A percentile compares a stretch with the other conserved stretches of the same genome.
phyloP scores from a whole-genome alignment of 2,113 vertebrate species.

The Ictalurus furcatus region DNA sequence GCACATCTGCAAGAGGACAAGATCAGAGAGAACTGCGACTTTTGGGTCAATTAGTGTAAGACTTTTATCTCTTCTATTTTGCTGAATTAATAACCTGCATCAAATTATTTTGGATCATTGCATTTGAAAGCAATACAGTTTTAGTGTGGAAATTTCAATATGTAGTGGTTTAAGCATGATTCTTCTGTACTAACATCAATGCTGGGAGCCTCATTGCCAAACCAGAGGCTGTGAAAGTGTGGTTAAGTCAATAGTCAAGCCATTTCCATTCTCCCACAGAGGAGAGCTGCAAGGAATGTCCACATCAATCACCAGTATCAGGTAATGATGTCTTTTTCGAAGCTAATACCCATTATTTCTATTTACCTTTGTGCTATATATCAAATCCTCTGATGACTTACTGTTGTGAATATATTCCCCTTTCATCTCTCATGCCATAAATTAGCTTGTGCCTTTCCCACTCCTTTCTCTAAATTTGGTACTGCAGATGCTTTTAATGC shows the following conservation, averaged over 20 bases:
- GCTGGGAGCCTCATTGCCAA: background rate
- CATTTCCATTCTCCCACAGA: slow-evolving; percentile 69
- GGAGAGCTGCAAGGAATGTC: slow-evolving; percentile 91
- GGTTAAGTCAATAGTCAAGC: slow-evolving; percentile 40
- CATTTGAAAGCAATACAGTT: background rate
- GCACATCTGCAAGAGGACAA: slow-evolving; percentile 84
- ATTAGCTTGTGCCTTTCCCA: slow-evolving; percentile 15
- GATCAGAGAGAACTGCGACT: slow-evolving; percentile 80
- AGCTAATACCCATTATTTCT: slow-evolving; percentile 24
- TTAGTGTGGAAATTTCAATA: background rate
- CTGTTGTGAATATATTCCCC: background rate
- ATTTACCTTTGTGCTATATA: slow-evolving; percentile 7
- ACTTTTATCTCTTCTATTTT: background rate
- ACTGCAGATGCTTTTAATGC: slow-evolving; percentile 1
- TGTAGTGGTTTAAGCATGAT: background rate
- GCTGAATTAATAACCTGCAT: background rate
- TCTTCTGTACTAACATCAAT: background rate
- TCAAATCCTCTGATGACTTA: slow-evolving; percentile 7
- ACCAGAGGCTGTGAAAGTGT: slow-evolving; percentile 27
- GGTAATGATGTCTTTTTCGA: slow-evolving; percentile 70
- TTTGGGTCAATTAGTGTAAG: slow-evolving; percentile 92
- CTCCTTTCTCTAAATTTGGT: background rate
- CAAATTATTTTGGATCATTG: background rate
- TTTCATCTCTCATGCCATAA: slow-evolving; percentile 15
- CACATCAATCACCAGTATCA: slow-evolving; percentile 95